A percentile compares a stretch with the other conserved stretches of the same genome.
Evolutionary conservation across 92 coral and sea anemone genomes (phyloP).

Genomic region (Anthopleura xanthogrammica): DNA sequence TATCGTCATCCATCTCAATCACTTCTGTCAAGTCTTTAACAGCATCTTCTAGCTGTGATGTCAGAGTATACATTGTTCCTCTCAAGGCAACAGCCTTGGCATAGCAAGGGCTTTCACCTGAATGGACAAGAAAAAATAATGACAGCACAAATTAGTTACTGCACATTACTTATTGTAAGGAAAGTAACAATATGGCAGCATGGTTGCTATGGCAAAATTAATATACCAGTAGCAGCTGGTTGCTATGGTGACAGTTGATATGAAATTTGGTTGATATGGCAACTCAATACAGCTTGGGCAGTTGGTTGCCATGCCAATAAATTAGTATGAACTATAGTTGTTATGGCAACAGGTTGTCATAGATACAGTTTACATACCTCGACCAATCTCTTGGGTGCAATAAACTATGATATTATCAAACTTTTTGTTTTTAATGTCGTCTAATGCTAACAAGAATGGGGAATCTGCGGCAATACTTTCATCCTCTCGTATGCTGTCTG

Average conservation of each 20-base stretch:
- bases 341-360: not conserved
- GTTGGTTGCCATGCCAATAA: not conserved
- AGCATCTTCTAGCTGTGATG: constrained; percentile 82
- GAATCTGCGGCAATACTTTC: constrained; percentile 70
- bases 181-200: too few relatives aligned
- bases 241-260: too few relatives aligned
- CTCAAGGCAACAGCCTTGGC: constrained; percentile 81
- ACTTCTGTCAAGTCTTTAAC: constrained; percentile 74
- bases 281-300: not conserved
- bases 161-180: too few relatives aligned
- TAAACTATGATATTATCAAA: constrained; percentile 73
- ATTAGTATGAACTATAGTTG: not conserved
- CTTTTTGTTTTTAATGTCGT: constrained; percentile 63
- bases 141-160: too few relatives aligned
- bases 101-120: constrained; percentile 81
- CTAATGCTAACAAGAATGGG: constrained; percentile 77
- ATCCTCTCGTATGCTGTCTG: constrained; percentile 45
- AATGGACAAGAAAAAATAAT: not conserved
- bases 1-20: constrained; percentile 66
- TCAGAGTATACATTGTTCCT: constrained; percentile 83
- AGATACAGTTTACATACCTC: constrained; percentile 46
- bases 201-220: too few relatives aligned
- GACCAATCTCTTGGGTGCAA: constrained; percentile 84
- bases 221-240: too few relatives aligned
- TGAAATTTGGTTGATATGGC: too few relatives aligned